Evolutionary conservation across 2,113 vertebrate genomes (phyloP), one percentile per base, ranked within the genome.

Genomic region (Verasper variegatus): DNA sequence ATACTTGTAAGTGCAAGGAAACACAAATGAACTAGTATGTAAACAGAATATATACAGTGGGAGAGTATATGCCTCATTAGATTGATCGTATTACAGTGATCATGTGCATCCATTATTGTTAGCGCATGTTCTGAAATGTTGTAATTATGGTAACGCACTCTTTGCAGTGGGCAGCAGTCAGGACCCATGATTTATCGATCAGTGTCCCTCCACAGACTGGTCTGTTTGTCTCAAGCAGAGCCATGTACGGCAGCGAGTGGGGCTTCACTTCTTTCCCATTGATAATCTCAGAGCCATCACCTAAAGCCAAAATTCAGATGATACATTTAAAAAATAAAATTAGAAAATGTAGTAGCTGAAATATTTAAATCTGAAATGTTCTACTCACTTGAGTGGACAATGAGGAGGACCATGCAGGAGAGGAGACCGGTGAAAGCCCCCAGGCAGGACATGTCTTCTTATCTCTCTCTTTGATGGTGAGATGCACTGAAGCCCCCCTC

Each of bases 151-250:
- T 42, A 42, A 75, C 88, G 47, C 80, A 93, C 91, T 10, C 0
- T 0, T 0, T 0, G 55, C 93, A 94, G 76, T 94, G 93, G 13
- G 93, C 93, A 31, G 93, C 92, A 27, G 93, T 94, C 68, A 94
- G 85, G 42, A 94, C 86, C 92, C 91, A 94, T 18, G 14, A 59
- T 23, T 69, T 47, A 57, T 69, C 0, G 61, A 94, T 91, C n/a
- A 94, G 74, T 2, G 40, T 78, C 8, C 93, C 93, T 56, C 93
- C 93, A 87, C 92, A 93, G 0, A 0, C 0, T 0, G 6, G 6
- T 0, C 0, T 2, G 0, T 8, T 5, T n/a, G 0, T 15, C 51
- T 27, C 0, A 68, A 91, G 64, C 45, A 86, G 78, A 77, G 84
- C 92, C 91, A 93, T 90, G 83, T 24, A 86, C 6, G 87, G 90